Percentiles rank a stretch among this genome's conserved stretches.
Conservation (phyloP, 2,113 vertebrate species). For the Pterocles gutturalis region DNA sequence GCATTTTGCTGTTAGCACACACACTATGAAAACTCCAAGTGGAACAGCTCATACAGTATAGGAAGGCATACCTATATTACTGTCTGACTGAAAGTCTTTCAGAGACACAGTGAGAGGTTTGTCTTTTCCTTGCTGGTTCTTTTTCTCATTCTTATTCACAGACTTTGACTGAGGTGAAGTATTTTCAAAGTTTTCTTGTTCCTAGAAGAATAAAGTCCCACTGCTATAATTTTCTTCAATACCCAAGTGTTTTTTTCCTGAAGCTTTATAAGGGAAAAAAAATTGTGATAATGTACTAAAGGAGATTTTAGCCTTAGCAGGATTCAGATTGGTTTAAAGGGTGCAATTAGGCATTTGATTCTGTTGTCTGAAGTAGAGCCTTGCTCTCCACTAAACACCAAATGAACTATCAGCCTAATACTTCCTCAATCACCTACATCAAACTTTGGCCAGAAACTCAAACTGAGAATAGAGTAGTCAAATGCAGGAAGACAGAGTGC, state of each 20-base stretch:
- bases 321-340: neutral
- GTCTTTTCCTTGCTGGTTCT: slow-evolving; percentile 90
- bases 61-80: slow-evolving; percentile 64
- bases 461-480: neutral
- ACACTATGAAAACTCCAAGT: neutral
- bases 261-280: neutral
- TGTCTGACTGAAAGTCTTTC: slow-evolving; percentile 92
- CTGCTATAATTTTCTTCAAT: slow-evolving; percentile 8
- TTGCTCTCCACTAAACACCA: neutral
- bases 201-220: slow-evolving; percentile 72
- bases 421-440: neutral
- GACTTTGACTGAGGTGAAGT: slow-evolving; percentile 83
- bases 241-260: neutral
- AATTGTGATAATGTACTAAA: neutral
- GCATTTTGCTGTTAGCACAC: neutral
- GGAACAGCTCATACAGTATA: neutral
- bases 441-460: neutral
- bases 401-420: neutral
- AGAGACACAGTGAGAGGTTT: slow-evolving; percentile 90
- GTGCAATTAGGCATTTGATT: neutral
- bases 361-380: neutral
- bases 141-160: slow-evolving; percentile 90
- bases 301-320: neutral
- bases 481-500: neutral
- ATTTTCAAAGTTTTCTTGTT: slow-evolving; percentile 77